Evolutionary conservation across 2,113 vertebrate genomes (phyloP).

Genomic region (Pituophis catenifer): DNA sequence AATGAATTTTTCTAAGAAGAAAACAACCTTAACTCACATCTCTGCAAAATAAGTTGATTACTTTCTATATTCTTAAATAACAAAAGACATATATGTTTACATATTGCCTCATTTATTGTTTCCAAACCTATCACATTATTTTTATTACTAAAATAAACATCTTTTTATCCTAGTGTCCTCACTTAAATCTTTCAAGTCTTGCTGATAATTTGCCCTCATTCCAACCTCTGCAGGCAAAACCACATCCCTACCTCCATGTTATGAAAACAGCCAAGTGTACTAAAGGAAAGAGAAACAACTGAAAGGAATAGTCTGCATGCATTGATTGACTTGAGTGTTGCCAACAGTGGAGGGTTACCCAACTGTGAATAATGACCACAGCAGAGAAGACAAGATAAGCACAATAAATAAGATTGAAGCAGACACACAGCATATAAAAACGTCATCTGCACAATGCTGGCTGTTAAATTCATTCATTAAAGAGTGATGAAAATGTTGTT

Average conservation of each 20-base stretch:
- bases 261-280: not conserved
- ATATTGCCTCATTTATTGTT: not conserved
- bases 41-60: not conserved
- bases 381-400: conserved; percentile 44
- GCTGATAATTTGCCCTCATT: not conserved
- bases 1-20: not conserved
- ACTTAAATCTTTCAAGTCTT: not conserved
- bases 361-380: conserved; percentile 45
- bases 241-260: not conserved
- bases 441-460: conserved; percentile 33
- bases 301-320: not conserved
- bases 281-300: conserved; percentile 15
- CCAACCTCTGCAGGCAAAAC: not conserved
- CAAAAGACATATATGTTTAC: not conserved
- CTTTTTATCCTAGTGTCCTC: not conserved
- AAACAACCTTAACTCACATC: not conserved
- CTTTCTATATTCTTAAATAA: conserved; percentile 13
- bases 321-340: conserved; percentile 22
- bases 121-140: not conserved
- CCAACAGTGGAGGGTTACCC: conserved; percentile 35
- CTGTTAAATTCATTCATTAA: conserved; percentile 54
- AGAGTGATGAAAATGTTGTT: conserved; percentile 46
- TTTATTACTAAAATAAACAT: not conserved
- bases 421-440: conserved; percentile 53
- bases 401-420: conserved; percentile 48